Base-by-base conservation (phyloP, 2,113 vertebrate species). In the Crotalus horridus region DNA sequence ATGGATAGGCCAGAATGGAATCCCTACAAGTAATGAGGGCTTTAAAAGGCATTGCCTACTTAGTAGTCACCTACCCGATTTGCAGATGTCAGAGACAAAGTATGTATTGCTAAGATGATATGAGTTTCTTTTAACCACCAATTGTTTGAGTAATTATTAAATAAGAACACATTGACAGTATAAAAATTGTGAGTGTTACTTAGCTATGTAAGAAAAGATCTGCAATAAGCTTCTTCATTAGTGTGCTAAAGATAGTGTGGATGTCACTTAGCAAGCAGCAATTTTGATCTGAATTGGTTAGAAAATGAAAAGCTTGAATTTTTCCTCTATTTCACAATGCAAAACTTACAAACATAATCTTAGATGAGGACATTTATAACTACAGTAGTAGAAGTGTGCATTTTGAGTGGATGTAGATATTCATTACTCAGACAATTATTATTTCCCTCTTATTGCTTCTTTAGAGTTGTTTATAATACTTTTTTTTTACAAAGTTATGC, bases 61-160 rank as follows among this genome's bases (percentile, higher is more conserved):
- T 61, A 88, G 87, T 26, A 29, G 85, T 24, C 12, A 39, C 26
- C 24, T 11, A 58, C n/a, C 81, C 93, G 33, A 93, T 64, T 93
- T 93, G 46, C n/a, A 90, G 85, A 39, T 23, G 61, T 81, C 3
- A 92, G 90, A 92, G 91, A 39, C 46, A n/a, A 23, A 1, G 1
- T 92, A n/a, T 1, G 26, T 89, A 23, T 85, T 51, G 10, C 29
- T 81, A 69, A 59, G 0, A 90, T 90, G 43, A 46, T 61, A 33
- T 87, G 17, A 56, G 39, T 58, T 61, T 90, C n/a, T 94, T 88
- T 93, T 92, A 92, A 93, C 54, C 43, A 93, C 48, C 86, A 64
- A n/a, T 29, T 81, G n/a, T 56, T 64, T 0, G 2, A 64, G 85
- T 85, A 96, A 88, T 51, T 94, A 94, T 64, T 39, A 89, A 92